Base-by-base conservation (phyloP, 2,888 invertebrate species). In the Cosmia pyralina region DNA sequence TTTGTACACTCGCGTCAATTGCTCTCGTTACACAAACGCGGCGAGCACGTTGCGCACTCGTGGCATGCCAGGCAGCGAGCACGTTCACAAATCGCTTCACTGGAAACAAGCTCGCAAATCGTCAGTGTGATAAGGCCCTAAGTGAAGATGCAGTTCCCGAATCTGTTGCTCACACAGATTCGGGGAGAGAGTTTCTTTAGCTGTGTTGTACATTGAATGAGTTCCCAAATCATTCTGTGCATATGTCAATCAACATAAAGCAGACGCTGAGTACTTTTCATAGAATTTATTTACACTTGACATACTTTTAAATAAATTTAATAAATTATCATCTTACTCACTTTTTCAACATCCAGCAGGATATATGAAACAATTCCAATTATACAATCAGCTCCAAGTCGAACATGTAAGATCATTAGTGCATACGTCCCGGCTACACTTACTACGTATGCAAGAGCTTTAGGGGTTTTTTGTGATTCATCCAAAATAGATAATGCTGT, bases 401-500 rank as follows among this genome's bases (percentile, higher is more conserved):
- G 22, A 4, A 78, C 70, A 81, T 93, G 90, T 52, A 94, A 75
- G 50, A 89, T 76, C 2, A 90, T 34, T 38, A 94, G 74, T 22
- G 88, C 88, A 79, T 90, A 90, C 4, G 78, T 65, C 4, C 83
- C 89, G 0, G 87, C 90, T 4, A 78, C 74, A 4, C 77, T 55
- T 11, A 90, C 19, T 59, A 93, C 84, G 52, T 81, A 88, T 10
- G 44, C 1, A 93, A 82, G 41, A 72, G 69, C 28, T 62, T 59
- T 3, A 91, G 34, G 41, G 83, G 91, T 81, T 88, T 90, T 52
- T 88, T 81, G 22, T 87, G 75, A 3, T 10, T 90, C 88, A 5
- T 83, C 85, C 84, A 94, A 79, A 70, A 83, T 1, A 79, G 73
- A 88, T 73, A 95, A 78, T n/a, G 90, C 92, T 91, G 92, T 90